Evolutionary conservation across 2,113 vertebrate species (phyloP).

Genomic region (Psettodes erumei): DNA sequence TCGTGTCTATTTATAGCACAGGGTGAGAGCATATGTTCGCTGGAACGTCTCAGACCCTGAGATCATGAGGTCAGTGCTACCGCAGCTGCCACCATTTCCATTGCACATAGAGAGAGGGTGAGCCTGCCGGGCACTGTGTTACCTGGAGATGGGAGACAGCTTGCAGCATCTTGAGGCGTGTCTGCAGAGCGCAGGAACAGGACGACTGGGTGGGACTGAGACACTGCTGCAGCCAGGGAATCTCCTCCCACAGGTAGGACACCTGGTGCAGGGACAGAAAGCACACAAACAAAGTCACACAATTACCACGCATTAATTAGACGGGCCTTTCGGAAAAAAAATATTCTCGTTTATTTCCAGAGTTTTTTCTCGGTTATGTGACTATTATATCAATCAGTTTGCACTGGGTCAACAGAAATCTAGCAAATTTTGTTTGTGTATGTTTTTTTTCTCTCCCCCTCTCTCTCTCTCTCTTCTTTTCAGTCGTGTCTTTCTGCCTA

Average conservation of each 20-base stretch:
- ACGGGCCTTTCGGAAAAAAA: not conserved
- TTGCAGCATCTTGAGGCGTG: constrained; percentile 90
- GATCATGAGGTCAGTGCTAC: not conserved
- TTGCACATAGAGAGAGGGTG: not conserved
- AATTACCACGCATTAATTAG: not conserved
- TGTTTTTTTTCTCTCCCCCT: not conserved
- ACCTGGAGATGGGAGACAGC: constrained; percentile 91
- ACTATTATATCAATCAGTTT: not conserved
- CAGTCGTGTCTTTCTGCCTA: constrained; percentile 48
- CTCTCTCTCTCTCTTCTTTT: not conserved
- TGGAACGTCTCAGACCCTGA: not conserved
- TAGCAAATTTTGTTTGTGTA: not conserved
- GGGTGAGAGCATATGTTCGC: not conserved
- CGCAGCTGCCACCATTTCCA: not conserved
- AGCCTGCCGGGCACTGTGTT: not conserved
- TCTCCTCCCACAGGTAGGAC: constrained; percentile 91
- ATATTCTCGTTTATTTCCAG: not conserved
- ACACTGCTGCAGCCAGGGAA: constrained; percentile 90
- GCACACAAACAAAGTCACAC: not conserved
- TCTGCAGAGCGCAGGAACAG: constrained; percentile 91
- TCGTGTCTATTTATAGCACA: not conserved
- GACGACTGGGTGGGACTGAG: constrained; percentile 87
- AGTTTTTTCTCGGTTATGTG: not conserved
- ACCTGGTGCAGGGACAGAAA: constrained; percentile 78
- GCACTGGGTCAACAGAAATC: not conserved